These are phyloP conservation scores for Oreohelix idahoensis DNA, from an alignment of 1,140 invertebrate genomes.

Conservation along the genomic window DNA sequence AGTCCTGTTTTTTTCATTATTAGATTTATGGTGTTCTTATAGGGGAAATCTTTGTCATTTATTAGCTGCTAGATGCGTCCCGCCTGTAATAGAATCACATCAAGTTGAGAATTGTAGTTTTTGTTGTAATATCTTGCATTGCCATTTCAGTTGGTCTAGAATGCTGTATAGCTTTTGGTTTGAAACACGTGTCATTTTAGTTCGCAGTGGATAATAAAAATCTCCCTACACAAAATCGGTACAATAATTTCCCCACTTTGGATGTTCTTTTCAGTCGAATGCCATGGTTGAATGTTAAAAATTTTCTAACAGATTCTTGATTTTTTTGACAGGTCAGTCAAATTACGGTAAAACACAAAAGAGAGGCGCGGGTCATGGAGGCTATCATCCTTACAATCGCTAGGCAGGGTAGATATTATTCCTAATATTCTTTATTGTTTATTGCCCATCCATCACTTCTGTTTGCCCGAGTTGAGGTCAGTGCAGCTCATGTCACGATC, in stretches of 20 bases:
- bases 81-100: not conserved
- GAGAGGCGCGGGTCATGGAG: constrained; percentile 50
- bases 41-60: too few species aligned
- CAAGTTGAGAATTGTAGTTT: not conserved
- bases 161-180: not conserved
- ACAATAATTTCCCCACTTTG: not conserved
- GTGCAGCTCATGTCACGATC: not conserved
- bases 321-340: constrained; percentile 46
- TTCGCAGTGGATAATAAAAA: too few species aligned
- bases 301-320: constrained; percentile 13
- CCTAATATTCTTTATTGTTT: constrained; percentile 30
- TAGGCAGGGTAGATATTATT: constrained; percentile 39
- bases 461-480: not conserved
- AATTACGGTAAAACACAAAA: constrained; percentile 52
- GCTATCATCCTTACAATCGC: constrained; percentile 54
- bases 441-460: not conserved
- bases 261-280: not conserved
- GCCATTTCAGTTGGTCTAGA: not conserved
- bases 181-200: too few species aligned
- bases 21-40: too few species aligned
- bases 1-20: too few species aligned
- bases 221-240: too few species aligned
- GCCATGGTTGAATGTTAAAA: not conserved
- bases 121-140: not conserved
- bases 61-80: not conserved